Conservation (phyloP, 2,888 invertebrate species). For the Limenitis camilla region DNA sequence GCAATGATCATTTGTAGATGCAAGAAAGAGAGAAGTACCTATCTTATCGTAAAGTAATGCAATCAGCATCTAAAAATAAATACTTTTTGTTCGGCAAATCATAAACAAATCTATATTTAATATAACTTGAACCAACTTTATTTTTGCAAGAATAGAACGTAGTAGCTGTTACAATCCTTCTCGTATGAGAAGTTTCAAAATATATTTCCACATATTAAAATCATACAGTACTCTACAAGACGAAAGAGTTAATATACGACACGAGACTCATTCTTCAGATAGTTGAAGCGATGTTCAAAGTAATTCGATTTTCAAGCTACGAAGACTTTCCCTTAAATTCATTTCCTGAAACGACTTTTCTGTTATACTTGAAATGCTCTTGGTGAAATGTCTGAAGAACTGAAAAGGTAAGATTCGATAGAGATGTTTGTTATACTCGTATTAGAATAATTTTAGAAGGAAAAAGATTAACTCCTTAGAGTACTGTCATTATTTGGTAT, state of each 20-base stretch:
- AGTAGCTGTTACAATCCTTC: too few species aligned
- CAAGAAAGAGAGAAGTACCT: neutral
- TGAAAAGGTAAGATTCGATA: neutral
- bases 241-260: constrained; percentile 16
- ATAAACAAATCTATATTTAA: too few species aligned
- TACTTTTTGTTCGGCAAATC: too few species aligned
- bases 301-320: constrained; percentile 21
- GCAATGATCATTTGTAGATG: constrained; percentile 10
- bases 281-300: constrained; percentile 9
- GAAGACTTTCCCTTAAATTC: constrained; percentile 20
- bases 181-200: neutral
- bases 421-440: too few species aligned
- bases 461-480: too few species aligned
- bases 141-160: too few species aligned
- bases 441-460: too few species aligned
- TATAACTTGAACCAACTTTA: too few species aligned
- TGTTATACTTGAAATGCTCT: constrained; percentile 13
- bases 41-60: neutral
- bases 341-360: constrained; percentile 25
- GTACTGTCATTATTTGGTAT: too few species aligned
- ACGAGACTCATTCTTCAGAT: constrained; percentile 9
- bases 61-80: too few species aligned
- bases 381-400: neutral
- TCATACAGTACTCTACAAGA: neutral
- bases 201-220: constrained; percentile 11